A percentile compares a stretch with the other conserved stretches of the same genome.
phyloP scores from a whole-genome alignment of 1,140 invertebrate genomes.

The Pseudachorutes palmiensis region DNA sequence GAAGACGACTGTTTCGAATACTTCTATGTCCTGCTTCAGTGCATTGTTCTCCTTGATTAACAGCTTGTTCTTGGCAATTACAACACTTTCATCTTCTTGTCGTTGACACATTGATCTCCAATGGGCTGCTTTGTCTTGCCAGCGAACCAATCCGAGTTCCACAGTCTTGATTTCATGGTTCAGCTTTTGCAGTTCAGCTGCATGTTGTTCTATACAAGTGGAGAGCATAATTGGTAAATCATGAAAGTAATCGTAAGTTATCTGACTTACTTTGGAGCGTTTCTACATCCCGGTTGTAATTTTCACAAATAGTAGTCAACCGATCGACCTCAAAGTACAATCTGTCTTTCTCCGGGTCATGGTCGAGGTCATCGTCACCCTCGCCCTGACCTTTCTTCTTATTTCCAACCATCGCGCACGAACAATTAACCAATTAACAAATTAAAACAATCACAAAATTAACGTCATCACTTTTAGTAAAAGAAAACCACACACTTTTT shows the following conservation, averaged over 20 bases:
- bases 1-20: constrained; percentile 59
- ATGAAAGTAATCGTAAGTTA: neutral
- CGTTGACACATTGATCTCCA: constrained; percentile 12
- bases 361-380: too few relatives aligned
- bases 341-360: neutral
- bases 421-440: too few relatives aligned
- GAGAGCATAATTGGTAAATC: neutral
- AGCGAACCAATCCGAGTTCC: neutral
- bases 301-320: neutral
- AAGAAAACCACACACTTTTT: too few relatives aligned
- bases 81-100: constrained; percentile 22
- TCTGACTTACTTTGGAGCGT: neutral
- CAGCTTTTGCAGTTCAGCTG: neutral
- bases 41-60: constrained; percentile 48
- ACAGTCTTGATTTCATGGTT: neutral
- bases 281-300: neutral
- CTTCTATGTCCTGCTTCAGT: constrained; percentile 51
- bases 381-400: too few relatives aligned
- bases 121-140: neutral
- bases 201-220: neutral
- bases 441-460: too few relatives aligned
- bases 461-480: too few relatives aligned
- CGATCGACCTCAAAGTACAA: neutral
- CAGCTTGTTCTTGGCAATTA: constrained; percentile 38
- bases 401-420: too few relatives aligned